Evolutionary conservation across 2,797 vertebrate species (phyloP).

Genomic region (Fringilla coelebs): DNA sequence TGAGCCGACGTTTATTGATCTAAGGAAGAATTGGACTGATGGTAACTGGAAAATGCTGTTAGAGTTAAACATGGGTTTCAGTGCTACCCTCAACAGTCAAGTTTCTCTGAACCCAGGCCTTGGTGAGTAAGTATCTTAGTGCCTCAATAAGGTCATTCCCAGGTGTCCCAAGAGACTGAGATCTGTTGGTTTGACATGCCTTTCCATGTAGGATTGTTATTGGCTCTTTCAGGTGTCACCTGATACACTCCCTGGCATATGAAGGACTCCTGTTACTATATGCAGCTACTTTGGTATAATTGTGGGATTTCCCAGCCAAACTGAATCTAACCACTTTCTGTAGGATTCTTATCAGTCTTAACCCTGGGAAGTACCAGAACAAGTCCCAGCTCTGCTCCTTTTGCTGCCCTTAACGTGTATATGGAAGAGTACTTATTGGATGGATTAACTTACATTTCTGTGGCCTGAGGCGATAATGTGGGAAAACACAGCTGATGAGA

Average conservation of each 20-base stretch:
- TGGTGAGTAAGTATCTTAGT: not conserved
- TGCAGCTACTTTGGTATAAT: not conserved
- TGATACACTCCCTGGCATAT: not conserved
- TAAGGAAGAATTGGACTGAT: not conserved
- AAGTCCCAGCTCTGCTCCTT: not conserved
- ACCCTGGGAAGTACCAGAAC: not conserved
- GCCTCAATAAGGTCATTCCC: not conserved
- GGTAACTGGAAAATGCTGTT: not conserved
- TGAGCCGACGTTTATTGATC: not conserved
- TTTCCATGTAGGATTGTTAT: not conserved
- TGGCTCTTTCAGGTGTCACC: not conserved
- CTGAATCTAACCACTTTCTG: not conserved
- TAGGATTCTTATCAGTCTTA: not conserved
- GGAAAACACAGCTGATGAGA: not conserved
- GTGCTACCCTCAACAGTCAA: not conserved
- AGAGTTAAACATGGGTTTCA: not conserved
- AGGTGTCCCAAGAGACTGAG: not conserved
- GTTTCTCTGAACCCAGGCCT: not conserved
- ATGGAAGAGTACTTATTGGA: not conserved
- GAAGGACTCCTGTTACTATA: not conserved
- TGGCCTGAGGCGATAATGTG: slow-evolving; percentile 1
- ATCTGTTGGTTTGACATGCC: not conserved
- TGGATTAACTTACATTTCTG: not conserved
- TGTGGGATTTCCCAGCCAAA: not conserved
- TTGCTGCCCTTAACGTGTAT: not conserved